These are phyloP conservation scores for Takifugu ocellatus DNA, from an alignment of 2,797 vertebrate species.

Conservation along the genomic window DNA sequence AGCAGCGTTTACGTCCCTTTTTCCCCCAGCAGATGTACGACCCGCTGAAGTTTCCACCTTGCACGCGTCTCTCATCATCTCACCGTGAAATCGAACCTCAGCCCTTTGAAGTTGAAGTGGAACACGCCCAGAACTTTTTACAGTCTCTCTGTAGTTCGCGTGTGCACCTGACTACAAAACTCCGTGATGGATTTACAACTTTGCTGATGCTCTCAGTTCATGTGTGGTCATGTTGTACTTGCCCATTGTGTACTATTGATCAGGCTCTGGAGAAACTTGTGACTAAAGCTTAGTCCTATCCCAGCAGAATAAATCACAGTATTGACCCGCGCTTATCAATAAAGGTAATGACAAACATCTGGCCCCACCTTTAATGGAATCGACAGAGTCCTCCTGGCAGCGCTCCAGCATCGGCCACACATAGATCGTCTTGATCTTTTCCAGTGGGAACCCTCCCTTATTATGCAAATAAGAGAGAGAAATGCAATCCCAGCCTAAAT, in stretches of 20 bases:
- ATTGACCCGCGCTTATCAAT: constrained; percentile 82
- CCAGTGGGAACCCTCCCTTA: constrained; percentile 67
- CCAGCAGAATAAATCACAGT: constrained; percentile 81
- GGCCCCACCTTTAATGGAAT: constrained; percentile 81
- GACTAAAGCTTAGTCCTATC: constrained; percentile 79
- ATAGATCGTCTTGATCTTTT: constrained; percentile 77
- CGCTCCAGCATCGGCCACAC: constrained; percentile 61
- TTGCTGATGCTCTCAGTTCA: constrained; percentile 65
- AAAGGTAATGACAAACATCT: constrained; percentile 84
- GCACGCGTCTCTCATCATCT: constrained; percentile 7
- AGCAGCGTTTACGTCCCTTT: background rate
- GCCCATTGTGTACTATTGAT: constrained; percentile 80
- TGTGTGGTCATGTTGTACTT: constrained; percentile 73
- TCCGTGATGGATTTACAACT: constrained; percentile 52
- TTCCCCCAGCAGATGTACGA: background rate
- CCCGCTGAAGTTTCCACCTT: background rate
- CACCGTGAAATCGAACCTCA: background rate
- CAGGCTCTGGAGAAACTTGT: constrained; percentile 74
- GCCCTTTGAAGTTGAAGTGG: constrained; percentile 17
- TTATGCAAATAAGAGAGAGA: constrained; percentile 66
- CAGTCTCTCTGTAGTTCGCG: constrained; percentile 14
- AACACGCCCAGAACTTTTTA: constrained; percentile 17
- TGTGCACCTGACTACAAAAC: constrained; percentile 45
- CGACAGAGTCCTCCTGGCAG: constrained; percentile 75
- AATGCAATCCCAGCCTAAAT: constrained; percentile 58